These are phyloP conservation scores for Xenops minutus DNA, from an alignment of 2,797 vertebrate species.

Conservation along the genomic window DNA sequence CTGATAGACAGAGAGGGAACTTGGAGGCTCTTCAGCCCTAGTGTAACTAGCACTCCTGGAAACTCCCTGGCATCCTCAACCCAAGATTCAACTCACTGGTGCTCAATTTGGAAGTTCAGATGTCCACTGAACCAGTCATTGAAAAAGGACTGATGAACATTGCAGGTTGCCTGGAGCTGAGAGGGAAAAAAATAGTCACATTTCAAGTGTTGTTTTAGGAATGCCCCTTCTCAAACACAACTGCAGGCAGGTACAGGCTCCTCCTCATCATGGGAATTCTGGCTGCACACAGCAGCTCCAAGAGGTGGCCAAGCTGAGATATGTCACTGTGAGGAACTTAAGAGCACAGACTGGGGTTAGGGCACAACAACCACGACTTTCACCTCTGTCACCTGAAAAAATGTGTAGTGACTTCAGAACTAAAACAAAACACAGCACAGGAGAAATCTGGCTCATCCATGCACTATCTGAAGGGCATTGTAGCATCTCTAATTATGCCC, in stretches of 20 bases:
- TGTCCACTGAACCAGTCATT: constrained; percentile 87
- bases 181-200: neutral
- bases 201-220: neutral
- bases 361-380: neutral
- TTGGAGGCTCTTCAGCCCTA: neutral
- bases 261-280: neutral
- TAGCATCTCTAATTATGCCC: neutral
- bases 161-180: constrained; percentile 83
- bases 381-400: neutral
- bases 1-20: neutral
- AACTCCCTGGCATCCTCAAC: neutral
- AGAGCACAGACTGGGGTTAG: neutral
- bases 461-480: neutral
- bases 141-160: constrained; percentile 79
- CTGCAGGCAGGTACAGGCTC: neutral
- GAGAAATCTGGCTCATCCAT: neutral
- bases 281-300: neutral
- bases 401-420: neutral
- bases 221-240: neutral
- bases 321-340: neutral
- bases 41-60: neutral
- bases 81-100: constrained; percentile 75
- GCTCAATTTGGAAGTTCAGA: constrained; percentile 85
- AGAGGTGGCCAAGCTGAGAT: neutral
- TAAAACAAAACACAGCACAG: neutral